Percentiles rank a stretch among this genome's conserved stretches.
These are phyloP conservation scores for Anableps anableps DNA, from an alignment of 2,797 vertebrate genomes.

Conservation along the genomic window DNA sequence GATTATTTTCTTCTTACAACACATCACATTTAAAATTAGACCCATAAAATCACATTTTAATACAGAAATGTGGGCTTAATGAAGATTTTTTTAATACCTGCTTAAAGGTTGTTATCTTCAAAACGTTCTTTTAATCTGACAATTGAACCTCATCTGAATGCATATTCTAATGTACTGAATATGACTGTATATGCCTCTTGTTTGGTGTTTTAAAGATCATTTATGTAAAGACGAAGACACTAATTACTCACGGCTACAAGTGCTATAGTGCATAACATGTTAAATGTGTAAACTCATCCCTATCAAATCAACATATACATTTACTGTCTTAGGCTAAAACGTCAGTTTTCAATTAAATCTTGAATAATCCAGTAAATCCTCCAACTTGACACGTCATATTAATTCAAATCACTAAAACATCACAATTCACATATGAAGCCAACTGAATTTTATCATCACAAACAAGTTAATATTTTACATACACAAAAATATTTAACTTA, in stretches of 20 bases:
- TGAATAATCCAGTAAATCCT: not conserved
- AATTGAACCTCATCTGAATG: too few species aligned
- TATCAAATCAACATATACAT: not conserved
- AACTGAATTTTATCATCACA: not conserved
- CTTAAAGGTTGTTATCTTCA: not conserved
- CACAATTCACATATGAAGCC: not conserved
- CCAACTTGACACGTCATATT: not conserved
- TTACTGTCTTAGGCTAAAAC: not conserved
- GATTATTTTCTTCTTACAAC: not conserved
- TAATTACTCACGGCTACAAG: too few species aligned
- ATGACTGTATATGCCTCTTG: too few species aligned
- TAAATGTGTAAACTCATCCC: not conserved
- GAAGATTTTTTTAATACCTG: too few species aligned
- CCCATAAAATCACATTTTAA: not conserved
- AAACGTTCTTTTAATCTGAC: too few species aligned
- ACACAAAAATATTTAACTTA: too few species aligned
- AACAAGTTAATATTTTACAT: too few species aligned
- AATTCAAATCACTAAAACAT: not conserved
- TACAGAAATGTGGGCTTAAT: not conserved
- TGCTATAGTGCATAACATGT: not conserved
- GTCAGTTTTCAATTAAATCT: not conserved
- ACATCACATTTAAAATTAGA: not conserved
- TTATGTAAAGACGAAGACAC: too few species aligned
- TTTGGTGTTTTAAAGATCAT: not conserved
- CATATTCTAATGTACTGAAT: too few species aligned